These are phyloP conservation scores for Lethenteron camtschaticum DNA, from an alignment of 2,113 vertebrate genomes.

Conservation along the genomic window DNA sequence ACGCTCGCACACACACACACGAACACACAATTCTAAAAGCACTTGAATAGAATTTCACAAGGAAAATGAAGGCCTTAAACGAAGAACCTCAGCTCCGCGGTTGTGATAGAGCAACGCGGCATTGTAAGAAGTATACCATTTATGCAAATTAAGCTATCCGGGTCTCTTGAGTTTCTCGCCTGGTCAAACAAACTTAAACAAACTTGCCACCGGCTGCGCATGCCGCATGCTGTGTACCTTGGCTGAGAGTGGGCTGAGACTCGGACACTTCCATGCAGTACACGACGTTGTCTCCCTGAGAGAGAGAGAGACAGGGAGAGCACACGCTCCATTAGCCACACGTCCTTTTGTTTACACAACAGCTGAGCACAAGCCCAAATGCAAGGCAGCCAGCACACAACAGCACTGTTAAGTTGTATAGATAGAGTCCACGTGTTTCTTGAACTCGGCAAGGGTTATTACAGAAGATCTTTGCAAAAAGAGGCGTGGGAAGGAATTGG, in stretches of 20 bases:
- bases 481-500: no score
- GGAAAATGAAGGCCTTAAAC: not conserved
- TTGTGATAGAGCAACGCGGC: not conserved
- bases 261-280: conserved; percentile 48
- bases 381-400: no score
- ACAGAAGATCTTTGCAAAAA: no score
- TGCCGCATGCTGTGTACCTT: conserved; percentile 24
- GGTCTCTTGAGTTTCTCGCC: not conserved
- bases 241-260: conserved; percentile 31
- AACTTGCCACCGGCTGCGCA: no score
- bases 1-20: no score
- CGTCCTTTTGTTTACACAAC: no score
- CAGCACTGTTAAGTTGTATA: no score
- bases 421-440: no score
- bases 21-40: no score
- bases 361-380: no score
- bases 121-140: not conserved
- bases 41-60: not conserved
- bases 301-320: not conserved
- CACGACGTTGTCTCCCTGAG: conserved; percentile 47
- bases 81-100: not conserved
- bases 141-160: not conserved
- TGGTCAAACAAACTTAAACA: not conserved
- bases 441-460: no score
- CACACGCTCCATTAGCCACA: no score